These are phyloP conservation scores for Drosophila sproati DNA, from an alignment of 1,140 invertebrate genomes.

Conservation along the genomic window DNA sequence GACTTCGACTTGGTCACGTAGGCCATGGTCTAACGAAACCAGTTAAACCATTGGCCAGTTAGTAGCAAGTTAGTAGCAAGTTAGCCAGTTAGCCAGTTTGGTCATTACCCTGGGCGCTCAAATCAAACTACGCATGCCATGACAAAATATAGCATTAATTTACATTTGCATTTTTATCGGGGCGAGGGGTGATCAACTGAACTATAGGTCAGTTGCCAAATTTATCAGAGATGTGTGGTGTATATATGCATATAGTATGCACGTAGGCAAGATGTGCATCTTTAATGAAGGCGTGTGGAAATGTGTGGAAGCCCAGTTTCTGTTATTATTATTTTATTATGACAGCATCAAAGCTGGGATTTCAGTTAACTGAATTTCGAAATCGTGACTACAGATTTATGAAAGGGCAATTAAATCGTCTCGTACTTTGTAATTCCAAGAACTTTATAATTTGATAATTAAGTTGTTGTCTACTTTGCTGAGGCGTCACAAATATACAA, in stretches of 20 bases:
- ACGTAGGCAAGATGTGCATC: not conserved
- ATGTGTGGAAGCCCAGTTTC: not conserved
- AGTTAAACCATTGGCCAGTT: constrained; percentile 29
- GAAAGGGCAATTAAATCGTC: not conserved
- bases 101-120: constrained; percentile 2
- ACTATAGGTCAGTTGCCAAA: not conserved
- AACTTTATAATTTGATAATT: too few species aligned
- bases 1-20: constrained; percentile 62
- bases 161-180: constrained; percentile 32
- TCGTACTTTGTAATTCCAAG: not conserved
- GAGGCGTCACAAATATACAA: too few species aligned
- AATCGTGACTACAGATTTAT: not conserved
- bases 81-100: not conserved
- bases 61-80: not conserved
- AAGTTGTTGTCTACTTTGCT: not conserved
- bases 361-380: not conserved
- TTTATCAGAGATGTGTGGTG: not conserved
- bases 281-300: constrained; percentile 17
- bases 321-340: not conserved
- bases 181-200: not conserved
- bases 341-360: not conserved
- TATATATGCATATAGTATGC: not conserved
- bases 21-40: constrained; percentile 58
- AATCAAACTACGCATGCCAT: not conserved
- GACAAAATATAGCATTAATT: not conserved